These are phyloP conservation scores for Drosophila lutescens DNA, from an alignment of 2,888 invertebrate genomes.

Conservation along the genomic window DNA sequence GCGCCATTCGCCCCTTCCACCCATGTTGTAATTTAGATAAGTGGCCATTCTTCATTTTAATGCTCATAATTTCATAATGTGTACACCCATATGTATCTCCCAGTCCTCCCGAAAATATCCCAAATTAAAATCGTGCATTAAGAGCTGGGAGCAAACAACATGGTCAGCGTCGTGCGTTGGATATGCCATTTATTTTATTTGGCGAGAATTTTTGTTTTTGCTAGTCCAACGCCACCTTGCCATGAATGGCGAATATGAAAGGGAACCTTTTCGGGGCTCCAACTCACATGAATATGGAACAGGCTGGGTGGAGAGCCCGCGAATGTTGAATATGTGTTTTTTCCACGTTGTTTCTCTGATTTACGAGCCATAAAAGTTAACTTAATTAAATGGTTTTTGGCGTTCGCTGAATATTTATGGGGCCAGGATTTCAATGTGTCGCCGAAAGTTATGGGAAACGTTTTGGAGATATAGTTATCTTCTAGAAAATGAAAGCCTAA, in stretches of 20 bases:
- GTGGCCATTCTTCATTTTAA: slow-evolving; percentile 85
- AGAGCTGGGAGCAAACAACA: slow-evolving; percentile 61
- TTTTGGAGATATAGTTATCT: slow-evolving; percentile 5
- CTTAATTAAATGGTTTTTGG: slow-evolving; percentile 76
- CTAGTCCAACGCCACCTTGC: slow-evolving; percentile 60
- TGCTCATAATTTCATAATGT: slow-evolving; percentile 82
- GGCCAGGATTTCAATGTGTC: slow-evolving; percentile 34
- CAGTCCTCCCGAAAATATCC: slow-evolving; percentile 6
- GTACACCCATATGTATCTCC: slow-evolving; percentile 68
- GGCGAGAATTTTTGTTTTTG: slow-evolving; percentile 57
- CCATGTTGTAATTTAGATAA: slow-evolving; percentile 84
- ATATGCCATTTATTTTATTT: slow-evolving; percentile 67
- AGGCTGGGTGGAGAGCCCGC: slow-evolving; percentile 31
- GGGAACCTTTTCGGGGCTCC: background rate
- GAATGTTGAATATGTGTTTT: slow-evolving; percentile 48
- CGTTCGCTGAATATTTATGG: slow-evolving; percentile 69
- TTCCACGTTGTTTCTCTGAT: slow-evolving; percentile 62
- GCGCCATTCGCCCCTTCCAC: slow-evolving; percentile 34
- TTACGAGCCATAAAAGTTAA: slow-evolving; percentile 80
- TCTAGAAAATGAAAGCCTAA: background rate
- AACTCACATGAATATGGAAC: slow-evolving; percentile 70
- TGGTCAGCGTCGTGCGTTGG: slow-evolving; percentile 74
- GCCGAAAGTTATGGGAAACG: slow-evolving; percentile 31
- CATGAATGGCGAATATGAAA: slow-evolving; percentile 18
- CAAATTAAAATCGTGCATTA: slow-evolving; percentile 68